Evolutionary conservation across 2,113 vertebrate species (phyloP).

Genomic region (Maccullochella peelii): DNA sequence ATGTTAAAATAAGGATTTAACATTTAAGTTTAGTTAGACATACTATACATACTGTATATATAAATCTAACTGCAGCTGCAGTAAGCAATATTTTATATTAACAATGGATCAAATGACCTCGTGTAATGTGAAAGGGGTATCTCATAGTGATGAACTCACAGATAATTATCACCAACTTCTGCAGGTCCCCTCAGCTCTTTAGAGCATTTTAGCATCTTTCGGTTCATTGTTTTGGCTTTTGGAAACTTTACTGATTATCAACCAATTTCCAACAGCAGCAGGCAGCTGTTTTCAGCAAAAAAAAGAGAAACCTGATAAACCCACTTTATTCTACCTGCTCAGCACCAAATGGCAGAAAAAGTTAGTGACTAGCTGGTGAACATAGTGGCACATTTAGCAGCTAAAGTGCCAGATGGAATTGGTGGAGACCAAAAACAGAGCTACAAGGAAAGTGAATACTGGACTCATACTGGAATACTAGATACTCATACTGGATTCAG

Average conservation of each 20-base stretch:
- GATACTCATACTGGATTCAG: too few relatives aligned
- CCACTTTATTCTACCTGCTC: neutral
- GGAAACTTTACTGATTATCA: neutral
- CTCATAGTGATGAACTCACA: neutral
- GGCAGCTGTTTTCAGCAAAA: too few relatives aligned
- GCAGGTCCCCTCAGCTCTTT: neutral
- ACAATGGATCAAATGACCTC: neutral
- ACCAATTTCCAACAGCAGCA: neutral
- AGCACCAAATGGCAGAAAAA: neutral
- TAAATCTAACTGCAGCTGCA: neutral
- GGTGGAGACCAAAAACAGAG: neutral
- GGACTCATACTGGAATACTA: too few relatives aligned
- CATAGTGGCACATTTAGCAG: neutral
- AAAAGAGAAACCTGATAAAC: neutral
- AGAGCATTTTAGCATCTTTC: neutral
- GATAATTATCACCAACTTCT: neutral
- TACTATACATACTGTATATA: neutral
- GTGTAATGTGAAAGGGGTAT: neutral
- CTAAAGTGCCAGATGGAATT: neutral
- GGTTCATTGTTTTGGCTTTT: neutral
- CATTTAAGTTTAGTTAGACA: neutral
- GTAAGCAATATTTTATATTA: neutral
- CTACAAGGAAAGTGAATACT: neutral
- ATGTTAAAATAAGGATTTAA: neutral
- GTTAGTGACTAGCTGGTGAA: neutral